Base-by-base conservation (phyloP, 2,113 vertebrate species). In the Cercopithecus mona region DNA sequence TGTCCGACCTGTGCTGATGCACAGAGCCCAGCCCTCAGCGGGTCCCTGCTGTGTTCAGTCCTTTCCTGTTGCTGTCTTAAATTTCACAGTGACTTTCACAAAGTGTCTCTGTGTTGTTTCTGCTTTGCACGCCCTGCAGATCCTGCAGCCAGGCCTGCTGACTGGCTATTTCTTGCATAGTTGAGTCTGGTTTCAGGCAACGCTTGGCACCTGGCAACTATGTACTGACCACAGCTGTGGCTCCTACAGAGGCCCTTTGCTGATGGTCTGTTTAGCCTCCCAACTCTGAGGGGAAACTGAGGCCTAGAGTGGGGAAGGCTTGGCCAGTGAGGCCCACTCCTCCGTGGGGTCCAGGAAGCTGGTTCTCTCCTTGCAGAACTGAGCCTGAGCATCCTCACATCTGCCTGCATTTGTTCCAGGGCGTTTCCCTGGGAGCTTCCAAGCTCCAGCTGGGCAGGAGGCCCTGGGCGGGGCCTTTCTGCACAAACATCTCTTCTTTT, bases 11-110 rank as follows among this genome's bases (percentile, higher is more conserved):
- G 40, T 40, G 50, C 43, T 27, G 4, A 0, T 38, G 11, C n/a
- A 17, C 4, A 1, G 5, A 43, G 22, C 8, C 16, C 22, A 8
- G 5, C 1, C 5, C 43, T 23, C 22, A 35, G 43, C 61, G 32
- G 30, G 18, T 16, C 7, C 4, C 52, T 13, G 22, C 16, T 30
- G 40, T 43, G 35, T 50, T 84, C 30, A 52, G 5, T 23, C 25
- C 25, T 5, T 3, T 75, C 16, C 38, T 32, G 2, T 23, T 7
- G 5, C 57, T 11, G 4, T 40, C 32, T 6, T 20, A 20, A 27
- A 66, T 45, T 55, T 6, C 55, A 57, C 5, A 23, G 3, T 64
- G 10, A 81, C 48, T 38, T 64, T 55, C 66, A 8, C 30, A 38
- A 25, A 38, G 4, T 20, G 12, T 52, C 18, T n/a, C 6, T 43